Base-by-base conservation (phyloP, 2,888 invertebrate genomes). In the Lacanobia wlatinum region DNA sequence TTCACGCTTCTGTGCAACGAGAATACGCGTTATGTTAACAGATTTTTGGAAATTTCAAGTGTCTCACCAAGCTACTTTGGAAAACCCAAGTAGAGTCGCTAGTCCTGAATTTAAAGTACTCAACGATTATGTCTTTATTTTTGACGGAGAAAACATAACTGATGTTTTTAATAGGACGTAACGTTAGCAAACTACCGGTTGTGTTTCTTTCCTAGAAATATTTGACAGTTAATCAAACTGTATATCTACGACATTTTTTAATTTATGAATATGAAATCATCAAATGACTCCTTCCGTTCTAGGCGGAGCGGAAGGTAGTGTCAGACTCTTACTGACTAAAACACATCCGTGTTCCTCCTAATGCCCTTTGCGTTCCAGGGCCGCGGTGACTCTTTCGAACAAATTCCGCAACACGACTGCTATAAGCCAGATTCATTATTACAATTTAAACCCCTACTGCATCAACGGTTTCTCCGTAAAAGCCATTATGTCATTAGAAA, bases 61-160 rank as follows among this genome's bases (percentile, higher is more conserved):
- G 7, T 58, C 59, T 12, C n/a, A 16, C 48, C n/a, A 18, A 40
- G 2, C 12, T 50, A 61, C 56, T 82, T 82, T 64, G 73, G 76
- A 52, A 76, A 80, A 52, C 21, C 72, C 80, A 40, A 76, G 70
- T 21, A 38, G 50, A 16, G 10, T 50, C 0, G 34, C 34, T n/a
- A 40, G 23, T 62, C 34, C 46, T 70, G 63, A 66, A 53, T 75
- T 55, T 62, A 21, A 53, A 65, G 63, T 38, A 43, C 78, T 73
- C 73, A 59, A 18, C 59, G 28, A 6, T 61, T 59, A 68, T 63
- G 40, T 65, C 70, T 68, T 60, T n/a, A 65, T 43, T 23, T 23
- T 55, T 23, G 16, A 14, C 28, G 12, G 21, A 28, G 21, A 52
- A n/a, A n/a, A n/a, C 16, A 12, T 76, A 58, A 76, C 76, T 28